These are phyloP conservation scores for Phalangium opilio DNA, from an alignment of 2,888 invertebrate genomes.

Conservation along the genomic window DNA sequence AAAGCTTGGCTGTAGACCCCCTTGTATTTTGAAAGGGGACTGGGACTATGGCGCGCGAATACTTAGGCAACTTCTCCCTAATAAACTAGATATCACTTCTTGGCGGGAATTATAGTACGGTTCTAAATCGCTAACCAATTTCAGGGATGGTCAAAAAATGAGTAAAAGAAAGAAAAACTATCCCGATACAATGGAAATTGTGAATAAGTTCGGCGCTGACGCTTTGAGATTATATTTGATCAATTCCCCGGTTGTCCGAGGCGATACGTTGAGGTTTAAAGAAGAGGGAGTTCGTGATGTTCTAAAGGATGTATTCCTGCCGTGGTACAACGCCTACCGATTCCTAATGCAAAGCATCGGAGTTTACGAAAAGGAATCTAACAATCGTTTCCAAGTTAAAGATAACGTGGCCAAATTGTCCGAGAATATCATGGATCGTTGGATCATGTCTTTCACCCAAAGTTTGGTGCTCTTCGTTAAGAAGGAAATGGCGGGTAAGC, in stretches of 20 bases:
- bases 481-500: constrained; percentile 61
- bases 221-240: constrained; percentile 88
- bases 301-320: constrained; percentile 91
- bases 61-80: too few relatives aligned
- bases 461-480: constrained; percentile 73
- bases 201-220: constrained; percentile 88
- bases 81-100: too few relatives aligned
- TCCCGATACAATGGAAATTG: constrained; percentile 79
- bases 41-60: too few relatives aligned
- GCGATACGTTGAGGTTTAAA: constrained; percentile 88
- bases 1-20: too few relatives aligned
- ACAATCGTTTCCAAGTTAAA: constrained; percentile 25
- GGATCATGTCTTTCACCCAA: constrained; percentile 95
- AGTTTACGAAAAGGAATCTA: constrained; percentile 46
- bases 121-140: too few relatives aligned
- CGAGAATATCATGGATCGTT: constrained; percentile 81
- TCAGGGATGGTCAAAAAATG: constrained; percentile 94
- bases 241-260: constrained; percentile 94
- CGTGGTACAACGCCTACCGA: constrained; percentile 63
- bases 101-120: too few relatives aligned
- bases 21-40: too few relatives aligned
- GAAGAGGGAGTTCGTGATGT: constrained; percentile 94
- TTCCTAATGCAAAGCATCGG: constrained; percentile 89
- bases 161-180: constrained; percentile 97
- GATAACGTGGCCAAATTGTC: constrained; percentile 27